phyloP scores from a whole-genome alignment of 2,113 vertebrate genomes.

The Eleginops maclovinus region DNA sequence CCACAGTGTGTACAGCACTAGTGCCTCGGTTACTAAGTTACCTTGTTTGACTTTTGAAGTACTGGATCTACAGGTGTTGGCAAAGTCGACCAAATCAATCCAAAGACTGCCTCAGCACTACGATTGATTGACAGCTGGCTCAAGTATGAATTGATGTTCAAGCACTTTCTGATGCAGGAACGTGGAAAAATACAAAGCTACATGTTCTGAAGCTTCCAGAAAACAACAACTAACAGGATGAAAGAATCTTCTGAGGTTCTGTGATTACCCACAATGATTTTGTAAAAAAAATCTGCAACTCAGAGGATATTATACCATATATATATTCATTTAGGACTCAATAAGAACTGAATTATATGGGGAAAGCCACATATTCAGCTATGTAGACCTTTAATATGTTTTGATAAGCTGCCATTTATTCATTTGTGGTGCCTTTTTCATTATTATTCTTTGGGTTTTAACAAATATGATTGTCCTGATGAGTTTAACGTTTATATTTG shows the following conservation, averaged over 20 bases:
- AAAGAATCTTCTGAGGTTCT: slow-evolving; percentile 6
- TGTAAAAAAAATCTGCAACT: not conserved
- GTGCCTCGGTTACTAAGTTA: not conserved
- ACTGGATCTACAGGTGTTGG: slow-evolving; percentile 1
- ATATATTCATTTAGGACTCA: too few relatives aligned
- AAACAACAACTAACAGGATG: not conserved
- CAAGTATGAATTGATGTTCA: not conserved
- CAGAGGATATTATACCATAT: not conserved
- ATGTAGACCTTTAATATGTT: too few relatives aligned
- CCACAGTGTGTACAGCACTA: not conserved
- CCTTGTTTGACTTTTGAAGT: slow-evolving; percentile 10
- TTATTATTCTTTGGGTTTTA: slow-evolving; percentile 1
- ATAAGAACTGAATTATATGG: too few relatives aligned
- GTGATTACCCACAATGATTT: not conserved
- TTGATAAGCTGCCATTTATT: too few relatives aligned
- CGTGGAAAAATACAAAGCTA: not conserved
- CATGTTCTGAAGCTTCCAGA: not conserved
- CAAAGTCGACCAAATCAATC: not conserved
- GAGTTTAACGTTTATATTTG: too few relatives aligned
- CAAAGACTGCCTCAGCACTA: slow-evolving; percentile 35
- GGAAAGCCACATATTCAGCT: slow-evolving; percentile 1
- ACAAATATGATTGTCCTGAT: not conserved
- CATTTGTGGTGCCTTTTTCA: too few relatives aligned
- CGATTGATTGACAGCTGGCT: not conserved
- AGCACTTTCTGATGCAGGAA: slow-evolving; percentile 30